Evolutionary conservation across 2,888 invertebrate species (phyloP), one percentile per base, ranked within the genome.

Genomic region (Mycalesis mineus): DNA sequence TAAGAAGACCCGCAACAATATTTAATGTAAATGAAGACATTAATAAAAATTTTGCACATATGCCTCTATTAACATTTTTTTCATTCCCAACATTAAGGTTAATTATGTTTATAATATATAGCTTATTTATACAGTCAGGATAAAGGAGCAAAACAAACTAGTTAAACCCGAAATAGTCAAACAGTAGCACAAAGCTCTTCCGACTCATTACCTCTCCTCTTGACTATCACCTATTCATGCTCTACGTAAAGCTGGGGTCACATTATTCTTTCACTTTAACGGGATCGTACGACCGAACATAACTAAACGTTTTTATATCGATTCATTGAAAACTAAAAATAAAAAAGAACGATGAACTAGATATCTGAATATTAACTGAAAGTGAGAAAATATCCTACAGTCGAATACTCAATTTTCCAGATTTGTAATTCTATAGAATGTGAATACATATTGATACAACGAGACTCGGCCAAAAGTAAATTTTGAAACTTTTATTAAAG

Each of bases 131-230:
- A 41, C 51, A 47, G 36, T 51, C 2, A 31, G n/a, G 11, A 51
- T 31, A 51, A 22, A 28, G 8, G 28, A 39, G 45, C 42, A 33
- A 52, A 59, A 58, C 40, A 52, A 59, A 59, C 59, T 36, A 55
- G 55, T 55, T 48, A 14, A 31, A 59, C 55, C 47, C 45, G 51
- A 49, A 31, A 45, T 51, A 51, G 55, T 52, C 50, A 55, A 59
- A 59, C 47, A 59, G 47, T 45, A 55, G 58, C 22, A 50, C 40
- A 50, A 50, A 22, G 33, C 42, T 11, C 47, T 55, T 59, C 36
- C 55, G 51, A 51, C 47, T 55, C 59, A 59, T 59, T 59, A 59
- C 55, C 41, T 48, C 55, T 29, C 9, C 31, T 47, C 44, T 53
- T 51, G 28, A 31, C 44, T 39, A 47, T 57, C 47, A 1, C 39